Conservation (phyloP, 2,888 invertebrate genomes). For the Oscheius sp. region DNA sequence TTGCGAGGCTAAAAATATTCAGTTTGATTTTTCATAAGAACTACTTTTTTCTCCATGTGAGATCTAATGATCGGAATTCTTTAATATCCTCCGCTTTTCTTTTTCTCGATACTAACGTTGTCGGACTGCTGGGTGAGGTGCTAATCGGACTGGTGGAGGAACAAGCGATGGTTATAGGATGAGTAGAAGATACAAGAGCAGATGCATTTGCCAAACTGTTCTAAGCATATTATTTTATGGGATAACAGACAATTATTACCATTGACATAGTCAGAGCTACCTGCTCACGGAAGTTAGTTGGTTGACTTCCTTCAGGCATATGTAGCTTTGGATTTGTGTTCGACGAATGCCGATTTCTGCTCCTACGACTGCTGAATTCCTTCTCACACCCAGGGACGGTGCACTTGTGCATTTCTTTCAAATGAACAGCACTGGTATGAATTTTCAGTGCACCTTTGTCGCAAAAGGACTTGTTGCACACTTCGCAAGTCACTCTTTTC, state of each 20-base stretch:
- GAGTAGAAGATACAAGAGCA: constrained; percentile 14
- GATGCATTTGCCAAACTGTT: not conserved
- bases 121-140: constrained; percentile 14
- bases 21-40: not conserved
- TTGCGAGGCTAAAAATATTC: not conserved
- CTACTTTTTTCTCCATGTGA: constrained; percentile 22
- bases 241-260: not conserved
- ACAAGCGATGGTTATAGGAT: not conserved
- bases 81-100: constrained; percentile 16
- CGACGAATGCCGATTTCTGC: constrained; percentile 67
- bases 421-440: constrained; percentile 96
- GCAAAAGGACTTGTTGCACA: constrained; percentile 33
- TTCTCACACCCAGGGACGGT: constrained; percentile 78
- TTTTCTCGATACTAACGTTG: constrained; percentile 2
- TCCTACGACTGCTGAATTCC: constrained; percentile 62
- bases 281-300: constrained; percentile 15
- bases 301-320: constrained; percentile 44
- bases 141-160: constrained; percentile 3
- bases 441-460: constrained; percentile 89
- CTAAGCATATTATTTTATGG: not conserved
- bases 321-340: constrained; percentile 69
- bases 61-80: constrained; percentile 22
- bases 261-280: constrained; percentile 23
- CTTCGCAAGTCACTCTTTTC: constrained; percentile 79
- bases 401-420: constrained; percentile 99